phyloP scores from a whole-genome alignment of 2,888 invertebrate species.

The Meiosimyza platycephala region DNA sequence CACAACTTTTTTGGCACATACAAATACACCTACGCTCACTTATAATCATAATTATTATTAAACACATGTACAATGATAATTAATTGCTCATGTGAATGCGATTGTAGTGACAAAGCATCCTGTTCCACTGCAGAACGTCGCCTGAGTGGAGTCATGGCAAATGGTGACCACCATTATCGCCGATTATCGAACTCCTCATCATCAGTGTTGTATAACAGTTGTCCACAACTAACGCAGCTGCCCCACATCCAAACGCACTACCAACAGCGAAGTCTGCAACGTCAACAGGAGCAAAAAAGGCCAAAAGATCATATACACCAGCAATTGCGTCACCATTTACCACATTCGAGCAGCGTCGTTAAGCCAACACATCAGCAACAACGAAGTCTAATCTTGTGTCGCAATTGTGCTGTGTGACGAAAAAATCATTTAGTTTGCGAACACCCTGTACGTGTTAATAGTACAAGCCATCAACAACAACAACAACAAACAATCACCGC shows the following conservation, averaged over 20 bases:
- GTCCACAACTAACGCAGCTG: constrained; percentile 58
- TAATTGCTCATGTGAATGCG: constrained; percentile 64
- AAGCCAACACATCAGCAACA: constrained; percentile 37
- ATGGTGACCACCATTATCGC: constrained; percentile 50
- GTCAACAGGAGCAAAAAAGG: constrained; percentile 39
- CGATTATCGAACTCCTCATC: constrained; percentile 62
- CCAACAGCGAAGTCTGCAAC: constrained; percentile 36
- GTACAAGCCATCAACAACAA: neutral
- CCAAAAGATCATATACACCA: constrained; percentile 16
- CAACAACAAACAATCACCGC: constrained; percentile 20
- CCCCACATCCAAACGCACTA: constrained; percentile 29
- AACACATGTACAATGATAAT: constrained; percentile 58
- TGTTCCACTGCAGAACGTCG: constrained; percentile 47
- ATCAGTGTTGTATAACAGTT: constrained; percentile 60
- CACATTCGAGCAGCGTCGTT: constrained; percentile 47
- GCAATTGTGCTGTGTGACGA: constrained; percentile 66
- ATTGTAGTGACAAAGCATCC: constrained; percentile 59
- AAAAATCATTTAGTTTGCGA: constrained; percentile 62
- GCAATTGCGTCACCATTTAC: constrained; percentile 39
- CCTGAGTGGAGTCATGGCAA: constrained; percentile 59
- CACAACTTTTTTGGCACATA: neutral
- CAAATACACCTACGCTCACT: neutral
- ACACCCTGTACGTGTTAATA: constrained; percentile 52
- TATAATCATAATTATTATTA: constrained; percentile 17
- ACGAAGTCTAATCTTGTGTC: constrained; percentile 58